Evolutionary conservation across 2,797 vertebrate genomes (phyloP).

Genomic region (Poeciliopsis infans): DNA sequence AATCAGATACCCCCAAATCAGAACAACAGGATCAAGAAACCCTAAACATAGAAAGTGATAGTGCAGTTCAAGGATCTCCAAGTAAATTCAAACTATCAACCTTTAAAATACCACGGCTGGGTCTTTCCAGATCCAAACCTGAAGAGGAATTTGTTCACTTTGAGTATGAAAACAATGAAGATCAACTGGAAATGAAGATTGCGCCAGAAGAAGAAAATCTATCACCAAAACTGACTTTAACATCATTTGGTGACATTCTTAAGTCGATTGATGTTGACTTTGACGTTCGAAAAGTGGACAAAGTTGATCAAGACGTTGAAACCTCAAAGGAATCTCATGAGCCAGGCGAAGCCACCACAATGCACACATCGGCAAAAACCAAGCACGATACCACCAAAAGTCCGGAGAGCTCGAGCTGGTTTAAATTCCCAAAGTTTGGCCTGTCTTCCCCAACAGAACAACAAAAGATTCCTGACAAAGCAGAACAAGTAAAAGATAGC

Average conservation of each 20-base stretch:
- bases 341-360: slow-evolving; percentile 34
- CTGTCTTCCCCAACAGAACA: slow-evolving; percentile 85
- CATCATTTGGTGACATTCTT: slow-evolving; percentile 76
- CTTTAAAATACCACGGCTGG: slow-evolving; percentile 76
- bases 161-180: slow-evolving; percentile 41
- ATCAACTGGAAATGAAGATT: slow-evolving; percentile 45
- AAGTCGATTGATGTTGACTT: slow-evolving; percentile 77
- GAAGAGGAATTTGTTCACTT: slow-evolving; percentile 51
- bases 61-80: slow-evolving; percentile 54
- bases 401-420: slow-evolving; percentile 85
- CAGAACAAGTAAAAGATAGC: slow-evolving; percentile 45
- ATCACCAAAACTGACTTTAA: slow-evolving; percentile 80
- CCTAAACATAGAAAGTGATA: slow-evolving; percentile 39
- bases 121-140: slow-evolving; percentile 66
- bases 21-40: slow-evolving; percentile 30
- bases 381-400: slow-evolving; percentile 61
- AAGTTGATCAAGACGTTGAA: slow-evolving; percentile 50
- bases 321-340: slow-evolving; percentile 40
- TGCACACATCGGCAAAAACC: slow-evolving; percentile 29
- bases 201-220: slow-evolving; percentile 63
- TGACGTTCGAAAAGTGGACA: slow-evolving; percentile 67
- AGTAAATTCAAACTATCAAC: slow-evolving; percentile 77
- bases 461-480: slow-evolving; percentile 50
- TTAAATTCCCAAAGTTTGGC: slow-evolving; percentile 87
- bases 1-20: slow-evolving; percentile 38